Percentiles rank a stretch among this genome's conserved stretches.
These are phyloP conservation scores for Peromyscus maniculatus DNA, from an alignment of 2,113 vertebrate species.

Conservation along the genomic window DNA sequence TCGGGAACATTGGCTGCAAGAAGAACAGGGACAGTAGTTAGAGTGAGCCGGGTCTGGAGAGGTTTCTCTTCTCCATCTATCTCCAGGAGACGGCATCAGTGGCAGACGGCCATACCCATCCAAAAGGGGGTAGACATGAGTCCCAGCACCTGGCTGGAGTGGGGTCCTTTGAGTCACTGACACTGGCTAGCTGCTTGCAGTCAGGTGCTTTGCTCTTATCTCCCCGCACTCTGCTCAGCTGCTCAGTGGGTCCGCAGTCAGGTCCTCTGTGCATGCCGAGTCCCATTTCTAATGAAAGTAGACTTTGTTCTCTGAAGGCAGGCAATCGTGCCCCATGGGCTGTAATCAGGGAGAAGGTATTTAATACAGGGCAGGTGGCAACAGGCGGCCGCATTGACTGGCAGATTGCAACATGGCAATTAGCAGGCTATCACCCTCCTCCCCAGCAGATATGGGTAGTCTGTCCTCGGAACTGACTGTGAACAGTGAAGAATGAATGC, in stretches of 20 bases:
- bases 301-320: slow-evolving; percentile 91
- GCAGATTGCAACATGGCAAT: slow-evolving; percentile 90
- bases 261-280: slow-evolving; percentile 86
- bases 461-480: slow-evolving; percentile 77
- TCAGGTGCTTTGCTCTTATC: slow-evolving; percentile 32
- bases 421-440: slow-evolving; percentile 84
- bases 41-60: neutral
- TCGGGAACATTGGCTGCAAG: neutral
- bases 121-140: neutral
- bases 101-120: neutral
- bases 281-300: slow-evolving; percentile 90
- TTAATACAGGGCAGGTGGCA: slow-evolving; percentile 90
- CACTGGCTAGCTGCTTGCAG: neutral
- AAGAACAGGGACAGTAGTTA: neutral
- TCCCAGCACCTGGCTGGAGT: neutral
- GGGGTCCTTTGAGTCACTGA: slow-evolving; percentile 9
- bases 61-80: neutral
- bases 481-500: slow-evolving; percentile 81
- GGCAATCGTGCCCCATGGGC: slow-evolving; percentile 91
- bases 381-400: slow-evolving; percentile 87
- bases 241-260: slow-evolving; percentile 85
- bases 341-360: slow-evolving; percentile 91
- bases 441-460: slow-evolving; percentile 79
- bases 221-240: slow-evolving; percentile 84
- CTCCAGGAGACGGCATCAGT: neutral